phyloP scores from a whole-genome alignment of 1,140 invertebrate genomes.

The Armadillidium nasatum region DNA sequence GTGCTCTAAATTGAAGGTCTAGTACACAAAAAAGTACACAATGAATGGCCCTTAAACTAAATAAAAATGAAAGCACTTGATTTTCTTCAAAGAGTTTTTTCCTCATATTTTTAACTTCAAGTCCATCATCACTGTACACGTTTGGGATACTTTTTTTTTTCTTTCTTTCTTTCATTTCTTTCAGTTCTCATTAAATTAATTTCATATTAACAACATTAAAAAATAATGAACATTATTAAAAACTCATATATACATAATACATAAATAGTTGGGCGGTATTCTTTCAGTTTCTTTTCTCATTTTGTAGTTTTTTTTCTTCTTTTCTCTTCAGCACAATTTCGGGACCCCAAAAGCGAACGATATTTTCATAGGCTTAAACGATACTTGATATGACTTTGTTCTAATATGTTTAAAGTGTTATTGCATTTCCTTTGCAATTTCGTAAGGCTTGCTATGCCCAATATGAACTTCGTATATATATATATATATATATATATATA shows the following conservation, averaged over 20 bases:
- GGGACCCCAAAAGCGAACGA: too few relatives aligned
- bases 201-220: background rate
- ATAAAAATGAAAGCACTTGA: constrained; percentile 8
- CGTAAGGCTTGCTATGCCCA: too few relatives aligned
- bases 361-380: too few relatives aligned
- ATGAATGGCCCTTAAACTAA: background rate
- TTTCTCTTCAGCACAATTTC: too few relatives aligned
- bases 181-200: background rate
- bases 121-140: background rate
- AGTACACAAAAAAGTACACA: background rate
- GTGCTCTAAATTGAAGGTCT: background rate
- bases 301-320: too few relatives aligned
- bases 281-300: too few relatives aligned
- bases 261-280: too few relatives aligned
- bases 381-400: too few relatives aligned
- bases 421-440: too few relatives aligned
- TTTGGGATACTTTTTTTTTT: background rate
- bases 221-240: background rate
- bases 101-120: background rate
- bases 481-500: constrained; percentile 18
- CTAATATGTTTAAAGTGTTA: too few relatives aligned
- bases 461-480: too few relatives aligned
- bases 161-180: background rate
- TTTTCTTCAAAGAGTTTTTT: background rate
- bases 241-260: background rate